A percentile compares a stretch with the other conserved stretches of the same genome.
These are phyloP conservation scores for Torymus auratus DNA, from an alignment of 2,888 invertebrate genomes.

Conservation along the genomic window DNA sequence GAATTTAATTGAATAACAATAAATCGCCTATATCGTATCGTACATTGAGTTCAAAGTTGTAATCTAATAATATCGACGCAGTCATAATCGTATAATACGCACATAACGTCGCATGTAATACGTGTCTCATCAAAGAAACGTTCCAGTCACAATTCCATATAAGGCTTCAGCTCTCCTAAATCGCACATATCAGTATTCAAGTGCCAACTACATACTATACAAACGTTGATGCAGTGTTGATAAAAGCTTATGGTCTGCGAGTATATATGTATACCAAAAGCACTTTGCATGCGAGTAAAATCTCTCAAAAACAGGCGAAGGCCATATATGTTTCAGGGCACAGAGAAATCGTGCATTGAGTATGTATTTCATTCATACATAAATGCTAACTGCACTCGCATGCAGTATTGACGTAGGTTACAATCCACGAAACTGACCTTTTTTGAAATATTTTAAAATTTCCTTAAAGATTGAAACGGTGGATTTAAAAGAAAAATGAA, in stretches of 20 bases:
- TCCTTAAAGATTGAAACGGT: too few relatives aligned
- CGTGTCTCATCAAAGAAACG: slow-evolving; percentile 22
- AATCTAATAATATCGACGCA: slow-evolving; percentile 1
- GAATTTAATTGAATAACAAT: too few relatives aligned
- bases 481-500: too few relatives aligned
- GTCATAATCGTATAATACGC: too few relatives aligned
- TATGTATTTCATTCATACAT: neutral
- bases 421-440: too few relatives aligned
- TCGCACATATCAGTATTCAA: slow-evolving; percentile 34
- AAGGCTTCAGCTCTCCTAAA: slow-evolving; percentile 35
- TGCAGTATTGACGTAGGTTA: neutral
- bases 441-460: too few relatives aligned
- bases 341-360: neutral
- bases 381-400: neutral
- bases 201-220: slow-evolving; percentile 1
- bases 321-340: neutral
- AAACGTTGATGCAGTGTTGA: neutral
- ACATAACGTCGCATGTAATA: too few relatives aligned
- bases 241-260: neutral
- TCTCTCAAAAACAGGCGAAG: slow-evolving; percentile 19
- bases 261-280: neutral
- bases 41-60: neutral
- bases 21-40: too few relatives aligned
- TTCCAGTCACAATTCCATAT: slow-evolving; percentile 23
- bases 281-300: neutral